Base-by-base conservation (phyloP, 2,113 vertebrate species). In the Peromyscus californicus region DNA sequence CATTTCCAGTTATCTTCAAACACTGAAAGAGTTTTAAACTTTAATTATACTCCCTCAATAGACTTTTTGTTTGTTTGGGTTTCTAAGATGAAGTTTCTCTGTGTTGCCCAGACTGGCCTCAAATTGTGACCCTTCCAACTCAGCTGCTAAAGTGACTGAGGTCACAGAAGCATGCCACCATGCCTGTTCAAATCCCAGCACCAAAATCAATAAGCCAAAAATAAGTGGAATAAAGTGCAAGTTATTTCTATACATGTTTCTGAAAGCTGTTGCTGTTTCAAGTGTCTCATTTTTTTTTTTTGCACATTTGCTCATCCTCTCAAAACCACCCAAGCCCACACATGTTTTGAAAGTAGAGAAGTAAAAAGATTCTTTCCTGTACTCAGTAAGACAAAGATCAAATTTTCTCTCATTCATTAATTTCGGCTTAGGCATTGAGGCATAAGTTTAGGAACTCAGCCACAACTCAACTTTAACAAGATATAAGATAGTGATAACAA, bases 401-500 rank as follows among this genome's bases (percentile, higher is more conserved):
- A 69, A 48, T 80, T 89, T 63, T 85, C 48, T 63, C 91, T 51
- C 22, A 48, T 33, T 59, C 63, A 70, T 22, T 84, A 36, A 67
- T 26, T 93, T 96, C 90, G n/a, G 36, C 69, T 92, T 74, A 96
- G 45, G 19, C 94, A 96, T 21, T 87, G 45, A 75, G 31, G 11
- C 33, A 76, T n/a, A 10, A 90, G 61, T 85, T 96, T 91, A 97
- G 59, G n/a, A 94, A 96, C 33, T 87, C 39, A 79, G 26, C 8
- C 51, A 88, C 48, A 5, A 87, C 51, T 94, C 63, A 72, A 72
- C n/a, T 79, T n/a, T 48, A 97, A 83, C 16, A 5, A 88, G 51
- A 78, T 16, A 31, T 36, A 86, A 29, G 26, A 69, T 22, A 75
- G 3, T 90, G 48, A 94, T 33, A 91, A 69, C 69, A 79, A 92